phyloP scores from a whole-genome alignment of 2,797 vertebrate species.

The Macroramphosus scolopax region DNA sequence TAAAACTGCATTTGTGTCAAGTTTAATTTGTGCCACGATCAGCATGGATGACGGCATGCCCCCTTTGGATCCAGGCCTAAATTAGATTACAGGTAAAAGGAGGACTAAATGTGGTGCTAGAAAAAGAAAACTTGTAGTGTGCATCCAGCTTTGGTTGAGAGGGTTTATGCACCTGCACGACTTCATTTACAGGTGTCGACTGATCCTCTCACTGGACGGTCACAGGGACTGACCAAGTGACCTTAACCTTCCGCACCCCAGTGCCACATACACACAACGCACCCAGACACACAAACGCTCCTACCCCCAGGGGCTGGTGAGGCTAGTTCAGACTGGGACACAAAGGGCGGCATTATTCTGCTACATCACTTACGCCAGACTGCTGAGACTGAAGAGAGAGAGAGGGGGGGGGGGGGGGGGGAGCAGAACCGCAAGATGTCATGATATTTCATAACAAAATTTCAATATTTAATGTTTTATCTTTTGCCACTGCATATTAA shows the following conservation, averaged over 20 bases:
- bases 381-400: conserved; percentile 12
- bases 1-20: not conserved
- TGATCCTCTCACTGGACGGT: conserved; percentile 80
- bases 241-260: conserved; percentile 77
- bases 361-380: conserved; percentile 53
- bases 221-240: conserved; percentile 82
- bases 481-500: conserved; percentile 2
- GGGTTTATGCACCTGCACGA: conserved; percentile 78
- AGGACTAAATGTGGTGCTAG: conserved; percentile 42
- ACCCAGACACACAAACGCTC: conserved; percentile 25
- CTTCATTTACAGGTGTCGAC: conserved; percentile 84
- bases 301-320: conserved; percentile 45
- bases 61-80: conserved; percentile 12
- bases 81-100: conserved; percentile 39
- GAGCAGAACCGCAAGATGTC: conserved; percentile 21
- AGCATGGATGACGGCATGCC: conserved; percentile 1
- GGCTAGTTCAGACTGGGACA: conserved; percentile 59
- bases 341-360: conserved; percentile 81
- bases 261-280: conserved; percentile 55
- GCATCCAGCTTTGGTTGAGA: conserved; percentile 55
- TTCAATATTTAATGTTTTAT: conserved; percentile 10
- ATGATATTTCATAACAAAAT: conserved; percentile 28
- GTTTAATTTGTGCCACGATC: conserved; percentile 11
- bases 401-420: conserved; percentile 19
- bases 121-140: conserved; percentile 40